phyloP scores from a whole-genome alignment of 2,113 vertebrate species.

The pig (Sus scrofa) region DNA sequence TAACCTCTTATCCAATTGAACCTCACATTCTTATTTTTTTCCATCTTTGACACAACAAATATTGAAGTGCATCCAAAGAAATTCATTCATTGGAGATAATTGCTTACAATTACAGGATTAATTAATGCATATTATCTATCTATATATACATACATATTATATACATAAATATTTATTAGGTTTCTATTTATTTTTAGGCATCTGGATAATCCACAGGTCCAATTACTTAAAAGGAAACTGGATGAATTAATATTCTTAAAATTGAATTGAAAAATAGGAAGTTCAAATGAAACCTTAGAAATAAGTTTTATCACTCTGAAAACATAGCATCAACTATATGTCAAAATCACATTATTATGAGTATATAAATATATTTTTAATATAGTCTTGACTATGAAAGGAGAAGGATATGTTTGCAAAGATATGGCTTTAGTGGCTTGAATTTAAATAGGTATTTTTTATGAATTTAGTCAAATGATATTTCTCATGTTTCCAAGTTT shows the following conservation, averaged over 20 bases:
- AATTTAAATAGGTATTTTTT: background rate
- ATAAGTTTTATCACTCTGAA: background rate
- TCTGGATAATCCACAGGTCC: background rate
- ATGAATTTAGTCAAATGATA: background rate
- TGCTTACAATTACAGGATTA: background rate
- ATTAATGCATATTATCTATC: background rate
- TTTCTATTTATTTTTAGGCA: background rate
- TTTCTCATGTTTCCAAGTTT: background rate
- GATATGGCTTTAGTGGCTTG: background rate
- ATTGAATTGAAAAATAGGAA: background rate
- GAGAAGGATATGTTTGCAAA: background rate
- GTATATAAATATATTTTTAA: background rate
- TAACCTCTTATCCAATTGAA: background rate
- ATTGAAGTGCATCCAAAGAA: background rate
- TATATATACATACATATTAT: background rate
- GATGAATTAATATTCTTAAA: background rate
- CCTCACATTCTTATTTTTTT: background rate
- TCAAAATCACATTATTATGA: background rate
- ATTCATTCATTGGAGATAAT: background rate
- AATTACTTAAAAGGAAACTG: background rate
- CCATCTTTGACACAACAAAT: background rate
- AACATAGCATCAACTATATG: background rate
- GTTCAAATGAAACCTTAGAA: background rate
- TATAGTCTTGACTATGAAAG: background rate
- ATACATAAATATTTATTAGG: background rate